phyloP scores from a whole-genome alignment of 2,888 invertebrate genomes.

The Monoplex corrugatus region DNA sequence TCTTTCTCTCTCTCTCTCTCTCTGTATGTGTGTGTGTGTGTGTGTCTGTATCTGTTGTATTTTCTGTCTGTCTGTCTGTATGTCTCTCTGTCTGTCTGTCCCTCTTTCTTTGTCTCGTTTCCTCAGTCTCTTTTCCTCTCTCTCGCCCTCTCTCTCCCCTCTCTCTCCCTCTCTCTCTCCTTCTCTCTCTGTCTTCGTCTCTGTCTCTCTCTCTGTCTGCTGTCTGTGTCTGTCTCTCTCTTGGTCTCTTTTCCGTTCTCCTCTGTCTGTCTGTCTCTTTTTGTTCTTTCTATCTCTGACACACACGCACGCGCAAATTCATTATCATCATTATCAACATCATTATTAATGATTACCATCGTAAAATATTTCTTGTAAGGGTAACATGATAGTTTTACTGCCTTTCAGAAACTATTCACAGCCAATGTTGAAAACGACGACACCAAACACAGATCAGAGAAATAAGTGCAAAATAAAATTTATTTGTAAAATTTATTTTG shows the following conservation, averaged over 20 bases:
- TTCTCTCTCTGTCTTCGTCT: constrained; percentile 21
- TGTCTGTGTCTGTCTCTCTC: background rate
- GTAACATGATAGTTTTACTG: too few relatives aligned
- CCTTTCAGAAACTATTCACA: too few relatives aligned
- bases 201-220: constrained; percentile 4
- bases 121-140: constrained; percentile 12
- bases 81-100: background rate
- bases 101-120: background rate
- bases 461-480: too few relatives aligned
- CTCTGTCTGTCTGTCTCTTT: constrained; percentile 10
- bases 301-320: too few relatives aligned
- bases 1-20: background rate
- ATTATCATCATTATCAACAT: background rate
- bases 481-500: too few relatives aligned
- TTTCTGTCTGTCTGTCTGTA: background rate
- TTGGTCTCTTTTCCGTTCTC: background rate
- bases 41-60: background rate
- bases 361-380: too few relatives aligned
- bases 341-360: background rate
- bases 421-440: too few relatives aligned
- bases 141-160: constrained; percentile 26
- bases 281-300: background rate
- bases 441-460: too few relatives aligned
- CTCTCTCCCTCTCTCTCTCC: background rate
- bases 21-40: background rate